phyloP scores from a whole-genome alignment of 2,888 invertebrate species.

The Salpingus planirostris region DNA sequence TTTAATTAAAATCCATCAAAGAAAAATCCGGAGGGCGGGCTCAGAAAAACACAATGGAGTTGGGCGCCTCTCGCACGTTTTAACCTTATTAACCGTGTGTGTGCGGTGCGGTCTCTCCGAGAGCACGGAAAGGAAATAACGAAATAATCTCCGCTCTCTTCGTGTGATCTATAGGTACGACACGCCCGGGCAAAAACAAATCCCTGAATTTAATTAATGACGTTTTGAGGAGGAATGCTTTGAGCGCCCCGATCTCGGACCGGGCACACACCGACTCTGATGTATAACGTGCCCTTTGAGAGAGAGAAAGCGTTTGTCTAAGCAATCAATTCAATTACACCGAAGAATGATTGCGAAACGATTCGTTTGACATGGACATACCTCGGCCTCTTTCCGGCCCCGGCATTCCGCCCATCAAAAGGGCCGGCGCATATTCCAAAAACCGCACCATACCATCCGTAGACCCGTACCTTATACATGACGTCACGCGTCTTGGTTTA shows the following conservation, averaged over 20 bases:
- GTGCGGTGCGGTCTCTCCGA: conserved; percentile 25
- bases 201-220: conserved; percentile 44
- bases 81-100: conserved; percentile 37
- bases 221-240: conserved; percentile 42
- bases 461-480: too few species aligned
- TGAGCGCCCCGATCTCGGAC: conserved; percentile 29
- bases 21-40: too few species aligned
- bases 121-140: conserved; percentile 39
- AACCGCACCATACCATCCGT: too few species aligned
- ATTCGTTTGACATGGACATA: conserved; percentile 36
- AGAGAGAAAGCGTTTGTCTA: conserved; percentile 41
- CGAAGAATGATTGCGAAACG: conserved; percentile 35
- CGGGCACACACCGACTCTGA: too few species aligned
- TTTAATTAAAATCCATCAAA: too few species aligned
- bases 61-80: conserved; percentile 30
- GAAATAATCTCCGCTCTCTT: too few species aligned
- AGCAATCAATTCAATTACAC: conserved; percentile 42
- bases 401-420: conserved; percentile 8
- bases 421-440: conserved; percentile 11
- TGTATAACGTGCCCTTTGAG: too few species aligned
- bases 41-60: conserved; percentile 28
- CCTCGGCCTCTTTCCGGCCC: conserved; percentile 15
- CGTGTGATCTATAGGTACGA: too few species aligned
- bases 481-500: too few species aligned
- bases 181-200: conserved; percentile 39